Evolutionary conservation across 2,113 vertebrate species (phyloP).

Genomic region (Chlamydotis undulata): DNA sequence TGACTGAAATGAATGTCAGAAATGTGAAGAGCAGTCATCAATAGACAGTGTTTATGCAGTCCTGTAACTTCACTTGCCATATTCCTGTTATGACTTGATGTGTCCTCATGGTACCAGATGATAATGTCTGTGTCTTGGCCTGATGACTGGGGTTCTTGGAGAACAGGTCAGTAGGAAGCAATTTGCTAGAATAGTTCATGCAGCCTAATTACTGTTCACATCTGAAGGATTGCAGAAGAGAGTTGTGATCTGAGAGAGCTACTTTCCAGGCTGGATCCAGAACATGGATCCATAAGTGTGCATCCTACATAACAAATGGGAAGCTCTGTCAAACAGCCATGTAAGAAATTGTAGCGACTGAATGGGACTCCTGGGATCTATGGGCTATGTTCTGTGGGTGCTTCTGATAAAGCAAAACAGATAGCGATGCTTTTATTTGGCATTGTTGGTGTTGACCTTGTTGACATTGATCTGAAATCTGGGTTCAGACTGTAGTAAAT

Average conservation of each 20-base stretch:
- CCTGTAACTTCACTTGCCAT: neutral
- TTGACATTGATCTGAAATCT: neutral
- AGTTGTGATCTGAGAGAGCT: accelerated
- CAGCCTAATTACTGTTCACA: neutral
- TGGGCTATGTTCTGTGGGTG: neutral
- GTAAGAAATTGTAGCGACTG: neutral
- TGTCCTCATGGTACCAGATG: neutral
- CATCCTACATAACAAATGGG: neutral
- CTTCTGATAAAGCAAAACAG: neutral
- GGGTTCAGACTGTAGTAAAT: neutral
- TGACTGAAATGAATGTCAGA: neutral
- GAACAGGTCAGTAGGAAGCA: neutral
- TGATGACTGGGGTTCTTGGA: neutral
- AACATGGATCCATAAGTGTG: neutral
- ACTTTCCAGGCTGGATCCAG: neutral
- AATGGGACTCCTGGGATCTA: neutral
- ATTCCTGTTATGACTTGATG: neutral
- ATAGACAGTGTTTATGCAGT: neutral
- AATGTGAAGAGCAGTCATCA: neutral
- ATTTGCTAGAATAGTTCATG: neutral
- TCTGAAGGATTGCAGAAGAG: neutral
- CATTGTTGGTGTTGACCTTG: neutral
- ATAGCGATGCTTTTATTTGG: neutral
- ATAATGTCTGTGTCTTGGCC: neutral
- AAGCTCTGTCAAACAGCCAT: neutral